Evolutionary conservation across 1,140 invertebrate genomes (phyloP).

Genomic region (Acromyrmex heyeri): DNA sequence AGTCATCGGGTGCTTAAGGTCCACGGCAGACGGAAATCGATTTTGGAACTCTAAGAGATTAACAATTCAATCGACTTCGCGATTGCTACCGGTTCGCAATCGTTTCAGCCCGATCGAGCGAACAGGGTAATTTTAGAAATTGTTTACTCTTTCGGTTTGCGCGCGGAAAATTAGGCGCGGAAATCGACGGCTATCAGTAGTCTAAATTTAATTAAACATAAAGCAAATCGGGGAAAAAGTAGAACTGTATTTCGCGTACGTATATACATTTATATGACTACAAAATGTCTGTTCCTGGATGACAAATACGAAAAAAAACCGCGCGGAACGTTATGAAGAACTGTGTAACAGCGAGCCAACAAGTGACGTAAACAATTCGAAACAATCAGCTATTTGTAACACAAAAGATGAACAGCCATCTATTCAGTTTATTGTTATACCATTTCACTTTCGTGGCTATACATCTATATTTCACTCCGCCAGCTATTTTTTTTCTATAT

Average conservation of each 20-base stretch:
- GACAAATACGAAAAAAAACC: conserved; percentile 13
- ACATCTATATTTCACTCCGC: background rate
- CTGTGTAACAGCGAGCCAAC: conserved; percentile 13
- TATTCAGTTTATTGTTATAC: conserved; percentile 47
- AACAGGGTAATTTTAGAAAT: conserved; percentile 51
- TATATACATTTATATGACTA: background rate
- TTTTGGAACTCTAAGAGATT: conserved; percentile 57
- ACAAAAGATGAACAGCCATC: conserved; percentile 54
- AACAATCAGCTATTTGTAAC: conserved; percentile 59
- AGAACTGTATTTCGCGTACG: background rate
- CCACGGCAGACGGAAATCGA: conserved; percentile 54
- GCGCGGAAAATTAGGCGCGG: conserved; percentile 10
- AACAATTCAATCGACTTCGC: conserved; percentile 61
- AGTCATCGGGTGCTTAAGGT: conserved; percentile 47
- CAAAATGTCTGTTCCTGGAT: background rate
- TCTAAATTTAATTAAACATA: conserved; percentile 3
- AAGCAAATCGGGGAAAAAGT: background rate
- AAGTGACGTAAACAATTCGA: conserved; percentile 51
- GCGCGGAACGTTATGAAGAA: background rate
- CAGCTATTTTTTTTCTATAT: conserved; percentile 30
- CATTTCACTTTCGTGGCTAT: conserved; percentile 19
- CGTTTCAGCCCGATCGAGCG: conserved; percentile 21
- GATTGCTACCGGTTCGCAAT: conserved; percentile 52
- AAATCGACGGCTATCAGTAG: conserved; percentile 11
- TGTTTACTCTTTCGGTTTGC: conserved; percentile 46